Percentiles rank a stretch among this genome's conserved stretches.
phyloP scores from a whole-genome alignment of 2,888 invertebrate species.

The Rhamphomyia laevipes region DNA sequence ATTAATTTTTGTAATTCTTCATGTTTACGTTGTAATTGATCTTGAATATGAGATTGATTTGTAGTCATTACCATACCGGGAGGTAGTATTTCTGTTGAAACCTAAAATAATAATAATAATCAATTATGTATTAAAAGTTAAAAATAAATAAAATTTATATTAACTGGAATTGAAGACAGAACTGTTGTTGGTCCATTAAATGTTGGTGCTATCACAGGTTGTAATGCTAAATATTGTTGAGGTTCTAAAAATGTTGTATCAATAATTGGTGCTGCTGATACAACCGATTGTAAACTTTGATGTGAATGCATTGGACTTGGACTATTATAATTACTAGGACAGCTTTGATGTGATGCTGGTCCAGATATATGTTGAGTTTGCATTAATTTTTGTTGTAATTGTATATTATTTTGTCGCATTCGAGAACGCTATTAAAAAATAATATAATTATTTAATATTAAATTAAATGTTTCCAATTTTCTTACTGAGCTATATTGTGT shows the following conservation, averaged over 20 bases:
- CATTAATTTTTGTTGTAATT: conserved; percentile 16
- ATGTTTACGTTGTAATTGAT: conserved; percentile 68
- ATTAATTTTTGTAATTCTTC: conserved; percentile 77
- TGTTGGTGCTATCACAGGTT: conserved; percentile 41
- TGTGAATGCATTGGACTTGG: conserved; percentile 3
- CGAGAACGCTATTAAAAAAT: conserved; percentile 26
- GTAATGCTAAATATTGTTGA: conserved; percentile 45
- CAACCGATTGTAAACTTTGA: conserved; percentile 5
- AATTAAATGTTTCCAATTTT: conserved; percentile 1
- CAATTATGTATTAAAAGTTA: neutral
- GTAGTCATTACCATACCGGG: conserved; percentile 42
- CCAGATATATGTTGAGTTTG: conserved; percentile 8
- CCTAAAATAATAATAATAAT: conserved; percentile 9
- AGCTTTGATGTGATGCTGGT: conserved; percentile 10
- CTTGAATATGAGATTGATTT: conserved; percentile 50
- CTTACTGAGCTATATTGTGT: conserved; percentile 40
- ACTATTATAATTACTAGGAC: neutral
- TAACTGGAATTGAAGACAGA: conserved; percentile 26
- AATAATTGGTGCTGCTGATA: conserved; percentile 24
- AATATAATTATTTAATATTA: neutral
- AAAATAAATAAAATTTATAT: conserved; percentile 4
- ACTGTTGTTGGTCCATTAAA: conserved; percentile 39
- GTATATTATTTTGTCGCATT: conserved; percentile 20
- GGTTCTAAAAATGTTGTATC: conserved; percentile 37
- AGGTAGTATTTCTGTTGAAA: conserved; percentile 25